A percentile compares a stretch with the other conserved stretches of the same genome.
These are phyloP conservation scores for Ochropleura plecta DNA, from an alignment of 2,888 invertebrate genomes.

Conservation along the genomic window DNA sequence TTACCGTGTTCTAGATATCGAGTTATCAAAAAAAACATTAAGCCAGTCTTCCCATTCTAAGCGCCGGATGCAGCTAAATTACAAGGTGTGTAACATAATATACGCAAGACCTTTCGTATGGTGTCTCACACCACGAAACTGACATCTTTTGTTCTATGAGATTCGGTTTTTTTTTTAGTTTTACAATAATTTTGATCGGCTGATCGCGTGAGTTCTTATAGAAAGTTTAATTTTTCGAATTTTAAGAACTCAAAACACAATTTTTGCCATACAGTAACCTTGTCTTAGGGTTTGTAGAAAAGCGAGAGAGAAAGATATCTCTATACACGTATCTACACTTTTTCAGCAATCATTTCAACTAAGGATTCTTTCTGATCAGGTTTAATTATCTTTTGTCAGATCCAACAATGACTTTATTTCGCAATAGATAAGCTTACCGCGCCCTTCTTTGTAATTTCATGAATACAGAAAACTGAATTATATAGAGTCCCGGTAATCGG, in stretches of 20 bases:
- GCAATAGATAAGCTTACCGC: constrained; percentile 7
- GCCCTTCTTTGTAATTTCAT: constrained; percentile 39
- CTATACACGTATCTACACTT: not conserved
- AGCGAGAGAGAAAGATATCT: not conserved
- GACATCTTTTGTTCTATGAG: no score
- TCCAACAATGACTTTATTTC: constrained; percentile 13
- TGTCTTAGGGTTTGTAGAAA: not conserved
- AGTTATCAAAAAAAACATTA: not conserved
- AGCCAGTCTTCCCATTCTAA: not conserved
- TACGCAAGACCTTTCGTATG: no score
- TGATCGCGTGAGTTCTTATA: no score
- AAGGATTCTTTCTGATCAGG: not conserved
- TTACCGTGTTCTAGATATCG: not conserved
- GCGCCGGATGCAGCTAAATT: not conserved
- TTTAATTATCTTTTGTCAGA: constrained; percentile 3
- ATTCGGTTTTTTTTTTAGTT: no score
- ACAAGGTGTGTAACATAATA: no score
- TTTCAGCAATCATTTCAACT: not conserved
- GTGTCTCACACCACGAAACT: no score
- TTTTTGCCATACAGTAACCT: not conserved
- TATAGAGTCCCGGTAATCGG: constrained; percentile 30
- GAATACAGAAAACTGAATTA: constrained; percentile 31
- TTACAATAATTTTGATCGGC: no score
- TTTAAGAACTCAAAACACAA: no score
- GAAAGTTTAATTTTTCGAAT: no score